Base-by-base conservation (phyloP, 92 coral and sea anemone genomes). In the Phenganax marumi region DNA sequence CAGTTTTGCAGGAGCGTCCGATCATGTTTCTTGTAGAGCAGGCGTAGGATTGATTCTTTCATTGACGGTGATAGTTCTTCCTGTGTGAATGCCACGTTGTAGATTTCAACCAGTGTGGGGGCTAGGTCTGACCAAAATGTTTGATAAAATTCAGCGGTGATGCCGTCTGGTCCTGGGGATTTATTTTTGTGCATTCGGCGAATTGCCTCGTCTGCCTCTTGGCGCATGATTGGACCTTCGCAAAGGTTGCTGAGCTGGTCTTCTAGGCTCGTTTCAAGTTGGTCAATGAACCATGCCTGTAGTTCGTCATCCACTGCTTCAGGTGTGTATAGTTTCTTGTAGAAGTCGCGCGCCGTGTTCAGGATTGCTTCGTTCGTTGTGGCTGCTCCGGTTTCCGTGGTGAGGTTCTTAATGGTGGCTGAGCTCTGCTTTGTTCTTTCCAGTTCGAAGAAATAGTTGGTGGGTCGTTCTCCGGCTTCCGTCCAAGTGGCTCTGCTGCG, bases 201-300 rank as follows among this genome's bases (percentile, higher is more conserved):
- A 54, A 54, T n/a, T 54, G 60, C 60, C n/a, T 54, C 11, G 60
- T 54, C n/a, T n/a, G n/a, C n/a, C n/a, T n/a, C n/a, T n/a, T n/a
- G n/a, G n/a, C n/a, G n/a, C n/a, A n/a, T n/a, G n/a, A n/a, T n/a
- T n/a, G n/a, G n/a, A n/a, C n/a, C n/a, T n/a, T n/a, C n/a, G n/a
- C n/a, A n/a, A n/a, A 10, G 60, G 60, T 54, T n/a, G 60, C 60
- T 10, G 60, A 54, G 60, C 60, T 54, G 60, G n/a, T 54, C 24
- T 22, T 62, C 0, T 52, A 81, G 80, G 0, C 57, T 6, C 12
- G 23, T 50, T 8, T 82, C 79, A 0, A 82, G 54, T 50, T 71
- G 86, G 18, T 68, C 58, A 26, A 82, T 8, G 3, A 82, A 70
- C 86, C 86, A 82, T 26, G 69, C 81, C 23, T 82, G 86, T 39